Conservation (phyloP, 2,797 vertebrate genomes). For the Artibeus jamaicensis region DNA sequence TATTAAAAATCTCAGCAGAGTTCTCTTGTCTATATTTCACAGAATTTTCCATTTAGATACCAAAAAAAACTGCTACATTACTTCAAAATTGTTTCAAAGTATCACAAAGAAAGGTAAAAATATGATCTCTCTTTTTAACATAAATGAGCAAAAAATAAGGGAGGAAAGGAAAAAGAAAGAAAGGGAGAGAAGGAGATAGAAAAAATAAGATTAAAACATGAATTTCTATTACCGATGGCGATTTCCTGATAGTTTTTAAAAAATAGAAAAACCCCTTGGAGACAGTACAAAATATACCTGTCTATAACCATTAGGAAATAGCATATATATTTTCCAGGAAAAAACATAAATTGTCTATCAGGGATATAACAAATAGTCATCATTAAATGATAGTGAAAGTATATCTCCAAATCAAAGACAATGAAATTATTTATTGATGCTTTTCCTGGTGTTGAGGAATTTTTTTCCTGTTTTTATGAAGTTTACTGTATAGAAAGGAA, state of each 20-base stretch:
- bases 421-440: background rate
- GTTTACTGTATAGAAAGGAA: background rate
- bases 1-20: background rate
- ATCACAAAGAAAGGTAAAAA: background rate
- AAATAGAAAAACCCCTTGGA: background rate
- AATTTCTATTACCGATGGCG: background rate
- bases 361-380: background rate
- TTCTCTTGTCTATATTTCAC: background rate
- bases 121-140: background rate
- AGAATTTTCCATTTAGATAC: background rate
- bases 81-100: background rate
- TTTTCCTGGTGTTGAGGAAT: background rate
- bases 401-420: conserved; percentile 15
- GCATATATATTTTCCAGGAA: background rate
- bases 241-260: background rate
- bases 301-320: background rate
- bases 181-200: background rate
- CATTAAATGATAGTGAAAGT: background rate
- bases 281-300: background rate
- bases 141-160: background rate
- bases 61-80: background rate
- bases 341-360: background rate
- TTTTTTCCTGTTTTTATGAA: background rate
- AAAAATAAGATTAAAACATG: background rate
- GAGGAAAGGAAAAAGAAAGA: background rate